These are phyloP conservation scores for Drosophila rubida DNA, from an alignment of 2,888 invertebrate genomes.

Conservation along the genomic window DNA sequence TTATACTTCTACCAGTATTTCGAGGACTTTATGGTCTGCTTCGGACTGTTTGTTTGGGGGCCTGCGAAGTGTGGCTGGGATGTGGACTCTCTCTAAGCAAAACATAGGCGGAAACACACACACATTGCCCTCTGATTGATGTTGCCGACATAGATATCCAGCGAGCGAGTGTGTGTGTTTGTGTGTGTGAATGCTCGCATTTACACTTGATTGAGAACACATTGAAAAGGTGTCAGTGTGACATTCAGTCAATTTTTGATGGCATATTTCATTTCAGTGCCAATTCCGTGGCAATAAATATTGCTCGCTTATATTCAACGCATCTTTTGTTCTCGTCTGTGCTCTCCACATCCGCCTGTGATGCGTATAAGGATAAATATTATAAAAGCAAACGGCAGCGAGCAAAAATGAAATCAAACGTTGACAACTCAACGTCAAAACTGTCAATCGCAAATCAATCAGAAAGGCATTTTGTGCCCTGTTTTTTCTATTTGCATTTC, in stretches of 20 bases:
- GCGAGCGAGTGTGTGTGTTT: neutral
- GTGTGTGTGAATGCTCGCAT: constrained; percentile 42
- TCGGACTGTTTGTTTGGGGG: constrained; percentile 48
- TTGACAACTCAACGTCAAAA: constrained; percentile 70
- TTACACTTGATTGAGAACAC: constrained; percentile 71
- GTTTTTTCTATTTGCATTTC: constrained; percentile 11
- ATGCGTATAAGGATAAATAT: constrained; percentile 64
- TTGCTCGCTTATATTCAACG: constrained; percentile 46
- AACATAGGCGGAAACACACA: constrained; percentile 41
- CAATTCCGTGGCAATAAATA: constrained; percentile 68
- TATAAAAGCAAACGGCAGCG: constrained; percentile 61
- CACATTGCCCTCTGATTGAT: constrained; percentile 71
- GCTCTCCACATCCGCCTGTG: neutral
- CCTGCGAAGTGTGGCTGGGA: too few relatives aligned
- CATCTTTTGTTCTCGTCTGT: constrained; percentile 25
- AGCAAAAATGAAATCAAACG: constrained; percentile 34
- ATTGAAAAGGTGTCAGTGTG: constrained; percentile 68
- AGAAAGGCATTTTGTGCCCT: constrained; percentile 58
- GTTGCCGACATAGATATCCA: constrained; percentile 57
- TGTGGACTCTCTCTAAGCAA: constrained; percentile 31
- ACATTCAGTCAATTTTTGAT: constrained; percentile 74
- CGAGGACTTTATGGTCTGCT: constrained; percentile 35
- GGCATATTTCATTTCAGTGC: constrained; percentile 73
- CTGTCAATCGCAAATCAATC: constrained; percentile 79
- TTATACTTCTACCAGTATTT: constrained; percentile 12